Conservation (phyloP, 2,888 invertebrate genomes). For the Cataglyphis livida region DNA sequence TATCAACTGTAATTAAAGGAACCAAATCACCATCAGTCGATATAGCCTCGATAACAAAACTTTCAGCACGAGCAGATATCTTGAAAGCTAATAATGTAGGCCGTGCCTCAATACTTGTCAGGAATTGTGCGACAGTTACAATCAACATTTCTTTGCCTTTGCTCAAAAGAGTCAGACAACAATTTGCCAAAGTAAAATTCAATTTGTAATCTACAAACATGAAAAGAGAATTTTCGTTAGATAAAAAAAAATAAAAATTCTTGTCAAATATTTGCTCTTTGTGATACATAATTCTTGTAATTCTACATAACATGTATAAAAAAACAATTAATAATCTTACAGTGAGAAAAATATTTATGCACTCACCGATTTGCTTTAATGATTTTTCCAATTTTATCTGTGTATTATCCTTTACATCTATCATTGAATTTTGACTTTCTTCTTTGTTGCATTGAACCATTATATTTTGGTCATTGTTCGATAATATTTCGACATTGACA, state of each 20-base stretch:
- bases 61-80: constrained; percentile 91
- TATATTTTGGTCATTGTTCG: constrained; percentile 40
- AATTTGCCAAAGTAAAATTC: constrained; percentile 91
- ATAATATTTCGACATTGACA: constrained; percentile 16
- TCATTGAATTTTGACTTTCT: constrained; percentile 37
- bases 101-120: constrained; percentile 90
- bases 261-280: constrained; percentile 13
- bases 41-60: constrained; percentile 91
- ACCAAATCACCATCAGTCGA: constrained; percentile 91
- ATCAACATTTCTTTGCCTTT: constrained; percentile 91
- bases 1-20: constrained; percentile 90
- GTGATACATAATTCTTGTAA: background rate
- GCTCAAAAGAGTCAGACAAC: constrained; percentile 90
- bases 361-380: constrained; percentile 88
- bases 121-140: constrained; percentile 90
- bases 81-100: constrained; percentile 90
- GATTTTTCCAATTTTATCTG: constrained; percentile 85
- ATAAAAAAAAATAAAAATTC: background rate
- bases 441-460: constrained; percentile 13
- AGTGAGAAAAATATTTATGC: background rate
- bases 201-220: constrained; percentile 89
- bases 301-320: constrained; percentile 2
- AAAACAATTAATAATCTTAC: constrained; percentile 44
- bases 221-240: background rate
- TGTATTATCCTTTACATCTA: constrained; percentile 46